Conservation (phyloP, 2,113 vertebrate genomes). For the Herpetotheres cachinnans region DNA sequence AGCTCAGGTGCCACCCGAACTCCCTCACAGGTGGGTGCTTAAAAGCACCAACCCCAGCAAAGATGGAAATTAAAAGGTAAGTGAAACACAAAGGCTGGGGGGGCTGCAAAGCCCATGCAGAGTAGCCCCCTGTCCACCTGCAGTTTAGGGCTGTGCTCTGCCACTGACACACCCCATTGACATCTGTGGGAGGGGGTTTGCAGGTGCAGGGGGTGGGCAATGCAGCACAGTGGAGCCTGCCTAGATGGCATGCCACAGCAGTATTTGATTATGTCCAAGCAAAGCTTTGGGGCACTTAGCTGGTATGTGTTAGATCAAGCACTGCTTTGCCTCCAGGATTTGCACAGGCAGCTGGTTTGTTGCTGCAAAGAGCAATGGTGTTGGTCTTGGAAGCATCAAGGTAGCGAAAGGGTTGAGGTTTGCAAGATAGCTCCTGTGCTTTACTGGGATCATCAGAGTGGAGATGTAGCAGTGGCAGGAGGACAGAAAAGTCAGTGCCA, state of each 20-base stretch:
- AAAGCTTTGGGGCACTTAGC: background rate
- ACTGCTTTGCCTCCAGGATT: background rate
- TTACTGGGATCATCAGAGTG: background rate
- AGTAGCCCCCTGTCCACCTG: background rate
- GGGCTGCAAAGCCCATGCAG: background rate
- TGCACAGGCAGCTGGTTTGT: background rate
- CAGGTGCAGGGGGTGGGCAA: background rate
- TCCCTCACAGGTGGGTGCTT: background rate
- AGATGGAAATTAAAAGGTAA: background rate
- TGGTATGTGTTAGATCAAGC: background rate
- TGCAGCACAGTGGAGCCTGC: background rate
- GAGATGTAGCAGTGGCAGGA: background rate
- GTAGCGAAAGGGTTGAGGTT: background rate
- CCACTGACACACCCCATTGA: fast-evolving
- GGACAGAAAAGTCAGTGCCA: background rate
- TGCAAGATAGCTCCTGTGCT: background rate
- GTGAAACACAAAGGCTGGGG: background rate
- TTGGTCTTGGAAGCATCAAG: background rate
- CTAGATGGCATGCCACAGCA: fast-evolving
- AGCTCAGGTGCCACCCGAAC: background rate
- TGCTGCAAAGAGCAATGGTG: background rate
- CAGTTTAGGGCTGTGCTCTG: background rate
- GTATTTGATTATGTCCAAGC: background rate
- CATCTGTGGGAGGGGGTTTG: background rate
- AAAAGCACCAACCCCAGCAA: background rate